Conservation (phyloP, 2,888 invertebrate species). For the Chymomyza procnemis region DNA sequence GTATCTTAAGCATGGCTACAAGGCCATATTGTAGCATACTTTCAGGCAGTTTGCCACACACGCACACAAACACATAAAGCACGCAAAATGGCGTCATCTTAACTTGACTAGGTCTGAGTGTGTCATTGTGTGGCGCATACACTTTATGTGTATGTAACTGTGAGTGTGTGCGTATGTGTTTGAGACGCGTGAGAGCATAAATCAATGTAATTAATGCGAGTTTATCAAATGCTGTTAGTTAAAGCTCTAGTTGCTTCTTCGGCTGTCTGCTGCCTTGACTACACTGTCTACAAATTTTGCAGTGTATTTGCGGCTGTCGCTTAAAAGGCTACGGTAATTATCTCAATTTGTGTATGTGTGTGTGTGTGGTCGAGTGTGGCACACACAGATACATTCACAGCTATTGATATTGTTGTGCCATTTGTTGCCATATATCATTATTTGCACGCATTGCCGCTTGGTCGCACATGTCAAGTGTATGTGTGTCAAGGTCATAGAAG, state of each 20-base stretch:
- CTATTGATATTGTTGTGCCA: background rate
- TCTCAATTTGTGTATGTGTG: constrained; percentile 46
- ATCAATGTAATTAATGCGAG: constrained; percentile 71
- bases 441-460: constrained; percentile 28
- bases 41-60: background rate
- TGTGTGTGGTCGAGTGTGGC: background rate
- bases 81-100: background rate
- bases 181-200: constrained; percentile 53
- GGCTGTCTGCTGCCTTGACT: background rate
- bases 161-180: constrained; percentile 10
- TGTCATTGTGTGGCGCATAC: constrained; percentile 15
- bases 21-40: background rate
- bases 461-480: constrained; percentile 2
- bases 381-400: background rate
- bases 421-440: background rate
- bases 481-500: constrained; percentile 32
- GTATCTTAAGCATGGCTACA: constrained; percentile 22
- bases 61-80: background rate
- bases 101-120: background rate
- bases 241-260: background rate
- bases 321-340: constrained; percentile 64
- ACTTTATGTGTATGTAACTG: constrained; percentile 46
- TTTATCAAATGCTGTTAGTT: constrained; percentile 49
- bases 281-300: background rate
- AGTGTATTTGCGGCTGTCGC: constrained; percentile 11